phyloP scores from a whole-genome alignment of 2,113 vertebrate species.

The Silurus glanis region DNA sequence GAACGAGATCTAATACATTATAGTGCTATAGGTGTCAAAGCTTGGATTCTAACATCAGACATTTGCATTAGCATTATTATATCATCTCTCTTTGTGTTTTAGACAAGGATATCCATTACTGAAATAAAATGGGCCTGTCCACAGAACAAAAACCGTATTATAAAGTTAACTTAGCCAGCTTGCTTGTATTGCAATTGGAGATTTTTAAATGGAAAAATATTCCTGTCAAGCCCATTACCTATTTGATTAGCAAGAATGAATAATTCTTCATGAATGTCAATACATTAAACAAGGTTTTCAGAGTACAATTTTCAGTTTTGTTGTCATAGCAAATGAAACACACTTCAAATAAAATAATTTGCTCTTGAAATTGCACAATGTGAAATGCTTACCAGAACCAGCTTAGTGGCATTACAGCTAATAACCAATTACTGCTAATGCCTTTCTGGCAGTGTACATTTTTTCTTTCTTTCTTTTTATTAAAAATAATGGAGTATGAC shows the following conservation, averaged over 20 bases:
- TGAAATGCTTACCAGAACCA: neutral
- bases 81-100: neutral
- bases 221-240: neutral
- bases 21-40: neutral
- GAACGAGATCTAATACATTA: neutral
- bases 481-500: neutral
- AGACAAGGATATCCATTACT: neutral
- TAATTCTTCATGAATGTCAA: neutral
- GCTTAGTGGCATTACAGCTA: neutral
- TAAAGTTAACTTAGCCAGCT: neutral
- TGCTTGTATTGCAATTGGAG: neutral
- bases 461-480: neutral
- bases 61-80: neutral
- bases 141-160: neutral
- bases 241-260: neutral
- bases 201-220: neutral
- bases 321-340: neutral
- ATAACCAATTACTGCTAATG: neutral
- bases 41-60: neutral
- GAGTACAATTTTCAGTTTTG: neutral
- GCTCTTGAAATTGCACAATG: neutral
- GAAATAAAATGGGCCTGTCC: neutral
- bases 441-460: neutral
- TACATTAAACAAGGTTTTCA: neutral
- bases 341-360: neutral